phyloP scores from a whole-genome alignment of 2,888 invertebrate genomes.

The Zootermopsis nevadensis region DNA sequence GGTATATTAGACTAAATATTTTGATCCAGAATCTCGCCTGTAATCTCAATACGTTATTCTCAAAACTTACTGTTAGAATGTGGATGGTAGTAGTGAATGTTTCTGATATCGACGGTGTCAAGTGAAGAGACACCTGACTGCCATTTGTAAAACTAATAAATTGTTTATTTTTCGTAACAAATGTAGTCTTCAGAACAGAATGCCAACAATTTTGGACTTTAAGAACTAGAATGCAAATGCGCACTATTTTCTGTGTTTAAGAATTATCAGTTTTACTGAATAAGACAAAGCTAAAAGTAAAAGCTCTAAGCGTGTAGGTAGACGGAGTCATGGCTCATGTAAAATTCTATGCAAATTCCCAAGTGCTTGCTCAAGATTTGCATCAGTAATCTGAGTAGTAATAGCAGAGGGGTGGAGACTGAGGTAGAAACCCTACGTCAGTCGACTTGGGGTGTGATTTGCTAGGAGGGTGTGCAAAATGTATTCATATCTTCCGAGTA shows the following conservation, averaged over 20 bases:
- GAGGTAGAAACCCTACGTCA: background rate
- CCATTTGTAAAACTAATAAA: too few species aligned
- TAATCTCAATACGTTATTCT: too few species aligned
- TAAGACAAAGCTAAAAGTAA: background rate
- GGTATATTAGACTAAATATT: too few species aligned
- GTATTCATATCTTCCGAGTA: slow-evolving; percentile 12
- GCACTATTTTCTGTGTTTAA: background rate
- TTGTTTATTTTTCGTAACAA: too few species aligned
- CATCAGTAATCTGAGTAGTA: slow-evolving; percentile 19
- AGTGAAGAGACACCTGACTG: too few species aligned
- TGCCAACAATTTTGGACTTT: too few species aligned
- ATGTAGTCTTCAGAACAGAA: too few species aligned
- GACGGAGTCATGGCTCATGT: background rate
- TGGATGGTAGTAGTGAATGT: too few species aligned
- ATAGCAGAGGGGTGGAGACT: background rate
- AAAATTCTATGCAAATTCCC: slow-evolving; percentile 36
- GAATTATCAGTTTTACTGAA: background rate
- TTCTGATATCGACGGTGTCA: too few species aligned
- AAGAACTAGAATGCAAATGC: background rate
- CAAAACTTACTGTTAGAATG: too few species aligned
- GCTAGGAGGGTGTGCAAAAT: slow-evolving; percentile 20
- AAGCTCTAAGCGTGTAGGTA: background rate
- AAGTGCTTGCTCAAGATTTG: slow-evolving; percentile 40
- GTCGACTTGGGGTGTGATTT: slow-evolving; percentile 11
- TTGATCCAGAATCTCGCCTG: too few species aligned